Evolutionary conservation across 2,113 vertebrate species (phyloP).

Genomic region (Eretmochelys imbricata): DNA sequence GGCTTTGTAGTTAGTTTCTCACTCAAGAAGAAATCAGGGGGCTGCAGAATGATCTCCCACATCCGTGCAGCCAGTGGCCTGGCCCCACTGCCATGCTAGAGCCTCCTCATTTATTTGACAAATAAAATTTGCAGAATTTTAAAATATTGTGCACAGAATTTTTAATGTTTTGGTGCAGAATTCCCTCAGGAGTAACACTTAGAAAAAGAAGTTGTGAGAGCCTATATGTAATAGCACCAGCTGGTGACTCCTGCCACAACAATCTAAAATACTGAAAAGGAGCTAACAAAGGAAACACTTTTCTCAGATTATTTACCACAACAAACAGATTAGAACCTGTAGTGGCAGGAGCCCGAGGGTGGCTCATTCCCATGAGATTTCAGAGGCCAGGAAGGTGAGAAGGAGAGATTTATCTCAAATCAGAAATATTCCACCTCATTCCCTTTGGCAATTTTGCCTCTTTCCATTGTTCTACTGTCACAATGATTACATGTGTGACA

Average conservation of each 20-base stretch:
- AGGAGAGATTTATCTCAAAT: not conserved
- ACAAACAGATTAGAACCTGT: not conserved
- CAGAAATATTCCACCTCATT: not conserved
- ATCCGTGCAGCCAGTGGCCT: too few species aligned
- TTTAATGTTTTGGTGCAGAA: not conserved
- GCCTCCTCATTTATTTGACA: too few species aligned
- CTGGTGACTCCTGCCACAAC: not conserved
- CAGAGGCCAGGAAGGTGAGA: not conserved
- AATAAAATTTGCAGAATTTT: too few species aligned
- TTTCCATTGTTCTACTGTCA: not conserved
- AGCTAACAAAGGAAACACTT: not conserved
- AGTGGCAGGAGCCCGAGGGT: not conserved
- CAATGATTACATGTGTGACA: accelerated
- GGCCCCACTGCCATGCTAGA: too few species aligned
- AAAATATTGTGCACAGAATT: not conserved
- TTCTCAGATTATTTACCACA: not conserved
- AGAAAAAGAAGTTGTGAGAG: not conserved
- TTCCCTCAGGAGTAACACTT: too few species aligned
- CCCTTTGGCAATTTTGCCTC: not conserved
- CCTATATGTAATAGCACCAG: not conserved
- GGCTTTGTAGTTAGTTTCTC: not conserved
- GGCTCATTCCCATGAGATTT: not conserved
- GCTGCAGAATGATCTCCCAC: too few species aligned
- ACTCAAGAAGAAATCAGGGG: not conserved
- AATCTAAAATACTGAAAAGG: not conserved